Percentiles rank a stretch among this genome's conserved stretches.
These are phyloP conservation scores for Oxycera nigricornis DNA, from an alignment of 2,888 invertebrate genomes.

Conservation along the genomic window DNA sequence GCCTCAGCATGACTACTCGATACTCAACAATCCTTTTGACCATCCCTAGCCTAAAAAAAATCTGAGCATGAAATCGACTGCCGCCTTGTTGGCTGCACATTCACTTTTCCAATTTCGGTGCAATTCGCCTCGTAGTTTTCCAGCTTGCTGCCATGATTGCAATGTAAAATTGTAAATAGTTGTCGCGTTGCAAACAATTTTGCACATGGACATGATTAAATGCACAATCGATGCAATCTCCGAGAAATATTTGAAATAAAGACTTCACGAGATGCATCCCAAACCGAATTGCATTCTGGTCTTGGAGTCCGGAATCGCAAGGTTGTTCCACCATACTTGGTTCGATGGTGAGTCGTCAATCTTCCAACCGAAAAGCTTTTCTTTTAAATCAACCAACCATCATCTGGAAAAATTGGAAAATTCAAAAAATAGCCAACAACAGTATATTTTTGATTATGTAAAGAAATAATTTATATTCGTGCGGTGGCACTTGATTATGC, in stretches of 20 bases:
- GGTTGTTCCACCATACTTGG: not conserved
- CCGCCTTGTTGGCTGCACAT: conserved; percentile 14
- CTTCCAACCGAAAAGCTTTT: not conserved
- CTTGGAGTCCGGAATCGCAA: conserved; percentile 17
- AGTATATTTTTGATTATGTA: conserved; percentile 2
- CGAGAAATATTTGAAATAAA: conserved; percentile 10
- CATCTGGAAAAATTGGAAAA: not conserved
- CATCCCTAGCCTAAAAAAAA: not conserved
- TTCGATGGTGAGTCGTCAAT: conserved; percentile 3
- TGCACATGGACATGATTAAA: conserved; percentile 22
- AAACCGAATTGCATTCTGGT: not conserved
- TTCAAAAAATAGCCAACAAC: no score
- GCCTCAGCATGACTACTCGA: no score
- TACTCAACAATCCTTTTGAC: no score
- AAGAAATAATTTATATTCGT: conserved; percentile 3
- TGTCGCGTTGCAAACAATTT: not conserved
- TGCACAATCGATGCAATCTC: conserved; percentile 19
- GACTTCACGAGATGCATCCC: not conserved
- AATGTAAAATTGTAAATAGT: conserved; percentile 12
- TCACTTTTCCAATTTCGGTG: conserved; percentile 21
- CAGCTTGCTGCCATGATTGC: no score
- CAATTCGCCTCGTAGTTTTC: conserved; percentile 3
- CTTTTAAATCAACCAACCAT: not conserved
- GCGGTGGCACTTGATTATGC: not conserved
- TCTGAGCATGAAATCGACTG: not conserved